These are phyloP conservation scores for Rhineura floridana DNA, from an alignment of 2,113 vertebrate genomes.

Conservation along the genomic window DNA sequence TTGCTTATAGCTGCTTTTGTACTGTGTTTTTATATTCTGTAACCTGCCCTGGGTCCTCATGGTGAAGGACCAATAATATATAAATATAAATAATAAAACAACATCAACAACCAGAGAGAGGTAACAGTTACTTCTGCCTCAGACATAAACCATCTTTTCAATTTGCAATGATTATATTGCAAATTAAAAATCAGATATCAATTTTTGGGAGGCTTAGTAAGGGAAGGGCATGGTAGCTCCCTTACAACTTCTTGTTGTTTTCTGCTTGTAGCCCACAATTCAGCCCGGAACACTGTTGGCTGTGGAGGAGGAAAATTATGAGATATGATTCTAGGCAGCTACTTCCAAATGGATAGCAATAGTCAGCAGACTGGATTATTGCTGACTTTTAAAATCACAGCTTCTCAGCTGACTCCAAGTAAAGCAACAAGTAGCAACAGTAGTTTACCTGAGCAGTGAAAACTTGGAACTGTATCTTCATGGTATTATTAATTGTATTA, in stretches of 20 bases:
- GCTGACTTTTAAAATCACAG: neutral
- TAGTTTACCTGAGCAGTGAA: neutral
- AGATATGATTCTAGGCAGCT: neutral
- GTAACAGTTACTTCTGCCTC: neutral
- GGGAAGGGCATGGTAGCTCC: neutral
- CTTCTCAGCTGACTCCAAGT: neutral
- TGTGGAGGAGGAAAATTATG: neutral
- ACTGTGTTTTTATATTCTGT: too few relatives aligned
- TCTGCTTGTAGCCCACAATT: neutral
- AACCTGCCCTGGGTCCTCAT: too few relatives aligned
- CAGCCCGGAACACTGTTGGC: conserved; percentile 48
- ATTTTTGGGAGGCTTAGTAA: neutral
- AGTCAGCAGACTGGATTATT: neutral
- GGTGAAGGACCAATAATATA: too few relatives aligned
- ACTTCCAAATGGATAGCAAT: neutral
- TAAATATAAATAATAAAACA: too few relatives aligned
- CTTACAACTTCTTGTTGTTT: neutral
- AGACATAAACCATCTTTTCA: neutral
- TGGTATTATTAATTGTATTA: too few relatives aligned
- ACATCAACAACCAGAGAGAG: neutral
- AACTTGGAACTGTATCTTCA: neutral
- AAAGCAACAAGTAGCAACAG: neutral
- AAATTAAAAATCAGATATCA: neutral
- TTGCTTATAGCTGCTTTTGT: too few relatives aligned
- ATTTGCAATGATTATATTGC: neutral